Evolutionary conservation across 2,888 invertebrate genomes (phyloP).

Genomic region (Dusona sp.): DNA sequence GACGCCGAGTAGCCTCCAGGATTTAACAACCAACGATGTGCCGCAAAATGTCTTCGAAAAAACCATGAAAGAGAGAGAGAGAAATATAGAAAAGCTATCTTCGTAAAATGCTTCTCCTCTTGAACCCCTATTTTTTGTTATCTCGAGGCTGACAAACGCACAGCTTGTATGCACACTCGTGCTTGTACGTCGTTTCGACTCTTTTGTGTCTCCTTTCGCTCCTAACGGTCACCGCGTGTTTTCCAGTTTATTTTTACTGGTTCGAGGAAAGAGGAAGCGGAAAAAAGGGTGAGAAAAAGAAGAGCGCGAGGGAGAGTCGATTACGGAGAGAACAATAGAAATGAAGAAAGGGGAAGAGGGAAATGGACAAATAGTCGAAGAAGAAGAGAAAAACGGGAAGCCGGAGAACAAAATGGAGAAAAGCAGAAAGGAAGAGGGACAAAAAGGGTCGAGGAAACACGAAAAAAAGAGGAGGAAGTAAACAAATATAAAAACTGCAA

Average conservation of each 20-base stretch:
- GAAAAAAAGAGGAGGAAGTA: background rate
- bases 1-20: background rate
- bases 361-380: background rate
- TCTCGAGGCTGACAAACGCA: constrained; percentile 15
- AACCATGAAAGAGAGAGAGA: background rate
- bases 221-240: constrained; percentile 54
- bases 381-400: background rate
- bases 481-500: background rate
- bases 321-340: background rate
- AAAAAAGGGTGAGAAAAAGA: background rate
- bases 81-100: constrained; percentile 40
- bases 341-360: background rate
- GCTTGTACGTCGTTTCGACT: constrained; percentile 41
- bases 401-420: constrained; percentile 7
- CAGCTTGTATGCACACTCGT: constrained; percentile 1
- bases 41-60: constrained; percentile 57
- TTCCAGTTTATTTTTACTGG: constrained; percentile 50
- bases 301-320: background rate
- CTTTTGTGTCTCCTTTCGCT: constrained; percentile 19
- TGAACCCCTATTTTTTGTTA: constrained; percentile 4
- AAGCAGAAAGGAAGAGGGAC: background rate
- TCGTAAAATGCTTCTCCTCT: constrained; percentile 53
- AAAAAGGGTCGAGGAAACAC: background rate
- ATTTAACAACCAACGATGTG: constrained; percentile 63
- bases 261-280: background rate